These are phyloP conservation scores for Lagodon rhomboides DNA, from an alignment of 2,797 vertebrate genomes.

Conservation along the genomic window DNA sequence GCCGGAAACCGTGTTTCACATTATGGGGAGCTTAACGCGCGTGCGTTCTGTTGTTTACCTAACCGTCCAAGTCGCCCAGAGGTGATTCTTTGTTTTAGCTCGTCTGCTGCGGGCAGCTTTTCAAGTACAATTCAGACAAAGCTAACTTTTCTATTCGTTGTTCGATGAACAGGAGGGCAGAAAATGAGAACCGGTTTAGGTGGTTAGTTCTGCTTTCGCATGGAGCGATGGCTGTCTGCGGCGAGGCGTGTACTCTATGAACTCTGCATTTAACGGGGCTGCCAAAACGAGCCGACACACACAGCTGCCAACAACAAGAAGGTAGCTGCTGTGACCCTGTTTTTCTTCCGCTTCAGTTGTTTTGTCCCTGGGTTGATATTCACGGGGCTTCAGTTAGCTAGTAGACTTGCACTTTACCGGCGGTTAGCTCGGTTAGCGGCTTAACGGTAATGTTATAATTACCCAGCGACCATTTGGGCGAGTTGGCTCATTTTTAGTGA, in stretches of 20 bases:
- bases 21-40: accelerated
- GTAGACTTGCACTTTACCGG: too few species aligned
- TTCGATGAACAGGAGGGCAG: neutral
- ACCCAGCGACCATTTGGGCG: too few species aligned
- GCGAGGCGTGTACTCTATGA: neutral
- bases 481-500: neutral
- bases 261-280: neutral
- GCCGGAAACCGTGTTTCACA: neutral
- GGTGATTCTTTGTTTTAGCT: accelerated
- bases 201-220: neutral
- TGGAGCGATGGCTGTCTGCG: neutral
- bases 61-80: accelerated
- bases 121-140: accelerated
- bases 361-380: accelerated
- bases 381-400: too few species aligned
- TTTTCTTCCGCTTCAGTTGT: neutral
- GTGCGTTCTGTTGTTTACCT: neutral
- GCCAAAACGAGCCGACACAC: neutral
- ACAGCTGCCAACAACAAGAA: slow-evolving; percentile 5
- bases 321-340: neutral
- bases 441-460: neutral
- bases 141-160: too few species aligned
- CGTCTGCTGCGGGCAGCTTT: accelerated
- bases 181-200: slow-evolving; percentile 1
- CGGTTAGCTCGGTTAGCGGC: neutral